These are phyloP conservation scores for Mythimna albipuncta DNA, from an alignment of 2,888 invertebrate species.

Conservation along the genomic window DNA sequence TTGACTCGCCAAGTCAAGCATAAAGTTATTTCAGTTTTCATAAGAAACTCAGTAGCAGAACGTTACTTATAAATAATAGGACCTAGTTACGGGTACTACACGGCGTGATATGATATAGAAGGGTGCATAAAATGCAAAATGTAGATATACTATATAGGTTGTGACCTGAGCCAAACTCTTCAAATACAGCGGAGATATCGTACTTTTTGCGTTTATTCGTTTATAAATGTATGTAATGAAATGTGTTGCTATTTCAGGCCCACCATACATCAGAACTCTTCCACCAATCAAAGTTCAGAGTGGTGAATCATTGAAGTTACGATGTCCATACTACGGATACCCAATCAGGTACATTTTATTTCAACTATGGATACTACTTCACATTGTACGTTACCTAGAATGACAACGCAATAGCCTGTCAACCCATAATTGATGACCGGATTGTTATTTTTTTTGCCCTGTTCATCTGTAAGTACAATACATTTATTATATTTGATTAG, in stretches of 20 bases:
- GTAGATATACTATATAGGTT: too few species aligned
- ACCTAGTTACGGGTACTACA: too few species aligned
- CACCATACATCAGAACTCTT: slow-evolving; percentile 94
- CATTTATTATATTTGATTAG: slow-evolving; percentile 3
- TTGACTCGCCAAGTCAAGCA: too few species aligned
- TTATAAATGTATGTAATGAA: too few species aligned
- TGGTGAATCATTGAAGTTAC: slow-evolving; percentile 93
- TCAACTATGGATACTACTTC: neutral
- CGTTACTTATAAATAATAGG: too few species aligned
- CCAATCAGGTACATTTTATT: slow-evolving; percentile 91
- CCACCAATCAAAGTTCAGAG: slow-evolving; percentile 95
- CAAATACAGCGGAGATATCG: too few species aligned
- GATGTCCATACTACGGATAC: slow-evolving; percentile 96
- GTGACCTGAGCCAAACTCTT: too few species aligned
- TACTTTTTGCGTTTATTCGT: too few species aligned
- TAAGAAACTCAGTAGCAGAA: too few species aligned
- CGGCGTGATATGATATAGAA: too few species aligned
- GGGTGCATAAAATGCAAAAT: too few species aligned
- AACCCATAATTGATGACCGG: slow-evolving; percentile 9
- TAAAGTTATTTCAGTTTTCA: too few species aligned
- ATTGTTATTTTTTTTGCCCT: slow-evolving; percentile 1
- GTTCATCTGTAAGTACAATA: neutral
- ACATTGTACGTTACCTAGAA: neutral
- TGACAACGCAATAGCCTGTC: neutral
- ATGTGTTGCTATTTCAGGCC: slow-evolving; percentile 86